A percentile compares a stretch with the other conserved stretches of the same genome.
phyloP scores from a whole-genome alignment of 1,140 invertebrate species.

The Penaeus vannamei region DNA sequence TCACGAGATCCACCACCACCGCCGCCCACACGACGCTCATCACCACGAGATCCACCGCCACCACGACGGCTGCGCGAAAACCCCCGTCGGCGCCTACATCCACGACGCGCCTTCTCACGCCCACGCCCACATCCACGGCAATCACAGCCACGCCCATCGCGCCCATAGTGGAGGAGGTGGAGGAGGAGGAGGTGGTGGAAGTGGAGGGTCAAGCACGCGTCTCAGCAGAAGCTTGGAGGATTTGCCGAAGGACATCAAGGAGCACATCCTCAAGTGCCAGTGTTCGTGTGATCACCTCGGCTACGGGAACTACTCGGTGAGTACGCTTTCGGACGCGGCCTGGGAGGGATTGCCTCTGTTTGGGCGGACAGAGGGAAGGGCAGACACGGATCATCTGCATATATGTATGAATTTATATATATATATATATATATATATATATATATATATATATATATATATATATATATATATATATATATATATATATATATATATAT shows the following conservation, averaged over 20 bases:
- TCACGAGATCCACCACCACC: too few species aligned
- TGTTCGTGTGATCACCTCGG: slow-evolving; percentile 62
- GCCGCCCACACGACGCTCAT: too few species aligned
- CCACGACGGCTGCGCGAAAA: too few species aligned
- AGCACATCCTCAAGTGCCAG: slow-evolving; percentile 61
- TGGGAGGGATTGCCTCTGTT: too few species aligned
- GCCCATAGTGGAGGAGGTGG: too few species aligned
- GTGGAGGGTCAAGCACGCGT: neutral
- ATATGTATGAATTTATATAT: neutral
- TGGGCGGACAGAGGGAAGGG: too few species aligned
- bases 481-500: slow-evolving; percentile 1
- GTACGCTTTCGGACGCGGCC: neutral
- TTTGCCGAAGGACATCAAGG: slow-evolving; percentile 55
- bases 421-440: neutral
- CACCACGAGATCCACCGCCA: too few species aligned
- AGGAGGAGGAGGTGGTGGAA: too few species aligned
- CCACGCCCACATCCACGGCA: too few species aligned
- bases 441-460: neutral
- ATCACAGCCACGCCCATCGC: too few species aligned
- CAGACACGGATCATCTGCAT: neutral
- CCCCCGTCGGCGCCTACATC: too few species aligned
- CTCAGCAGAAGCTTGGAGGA: slow-evolving; percentile 51
- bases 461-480: neutral
- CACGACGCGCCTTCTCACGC: too few species aligned
- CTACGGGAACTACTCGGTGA: slow-evolving; percentile 61